A percentile compares a stretch with the other conserved stretches of the same genome.
Evolutionary conservation across 2,888 invertebrate species (phyloP).

Genomic region (Metacarcinus magister): DNA sequence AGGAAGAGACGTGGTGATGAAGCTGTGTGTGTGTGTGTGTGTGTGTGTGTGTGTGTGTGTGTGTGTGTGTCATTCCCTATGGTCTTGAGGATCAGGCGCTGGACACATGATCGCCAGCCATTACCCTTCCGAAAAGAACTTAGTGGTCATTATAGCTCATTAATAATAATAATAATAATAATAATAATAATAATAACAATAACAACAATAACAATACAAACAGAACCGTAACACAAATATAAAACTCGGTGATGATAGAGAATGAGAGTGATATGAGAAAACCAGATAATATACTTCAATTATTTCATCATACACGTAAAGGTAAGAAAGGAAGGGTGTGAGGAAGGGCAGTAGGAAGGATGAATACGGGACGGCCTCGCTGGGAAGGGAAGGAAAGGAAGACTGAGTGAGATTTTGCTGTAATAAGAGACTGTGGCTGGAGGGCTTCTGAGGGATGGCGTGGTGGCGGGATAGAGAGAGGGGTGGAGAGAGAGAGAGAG

Average conservation of each 20-base stretch:
- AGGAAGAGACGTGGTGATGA: background rate
- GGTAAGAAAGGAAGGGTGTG: background rate
- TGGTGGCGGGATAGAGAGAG: background rate
- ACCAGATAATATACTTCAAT: no score
- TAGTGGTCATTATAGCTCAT: no score
- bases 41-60: no score
- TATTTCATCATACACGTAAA: background rate
- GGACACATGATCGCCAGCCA: no score
- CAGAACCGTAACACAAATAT: background rate
- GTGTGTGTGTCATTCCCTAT: no score
- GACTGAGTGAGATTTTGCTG: background rate
- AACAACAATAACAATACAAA: background rate
- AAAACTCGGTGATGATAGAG: background rate
- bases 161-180: background rate
- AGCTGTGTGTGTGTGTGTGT: no score
- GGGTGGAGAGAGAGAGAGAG: conserved; percentile 16
- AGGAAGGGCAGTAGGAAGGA: background rate
- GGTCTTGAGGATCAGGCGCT: no score
- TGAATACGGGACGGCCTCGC: no score
- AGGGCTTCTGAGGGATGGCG: background rate
- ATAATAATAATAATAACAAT: background rate
- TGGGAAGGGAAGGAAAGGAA: background rate
- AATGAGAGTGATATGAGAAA: background rate
- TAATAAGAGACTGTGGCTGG: background rate
- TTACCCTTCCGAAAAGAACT: no score